Conservation (phyloP, 2,113 vertebrate genomes). For the Dicaeum eximium region DNA sequence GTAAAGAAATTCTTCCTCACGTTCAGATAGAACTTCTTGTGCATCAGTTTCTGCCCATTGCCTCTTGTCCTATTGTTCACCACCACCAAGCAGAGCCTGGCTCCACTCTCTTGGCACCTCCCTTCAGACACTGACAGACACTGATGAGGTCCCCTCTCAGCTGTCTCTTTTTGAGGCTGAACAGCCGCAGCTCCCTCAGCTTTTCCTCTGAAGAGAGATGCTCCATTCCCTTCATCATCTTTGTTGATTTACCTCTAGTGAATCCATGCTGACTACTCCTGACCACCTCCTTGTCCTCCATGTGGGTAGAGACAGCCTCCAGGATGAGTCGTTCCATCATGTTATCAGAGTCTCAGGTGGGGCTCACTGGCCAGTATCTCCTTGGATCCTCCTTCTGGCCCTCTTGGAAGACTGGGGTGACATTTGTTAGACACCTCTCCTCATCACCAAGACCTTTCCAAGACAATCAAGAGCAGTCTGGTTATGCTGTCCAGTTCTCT, state of each 20-base stretch:
- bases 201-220: background rate
- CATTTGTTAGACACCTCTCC: background rate
- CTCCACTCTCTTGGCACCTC: no score
- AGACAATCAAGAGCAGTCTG: background rate
- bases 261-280: background rate
- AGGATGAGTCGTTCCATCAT: rapidly evolving
- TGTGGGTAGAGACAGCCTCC: rapidly evolving
- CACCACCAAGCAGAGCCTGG: background rate
- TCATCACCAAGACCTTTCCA: background rate
- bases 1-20: background rate
- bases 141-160: background rate
- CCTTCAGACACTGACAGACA: background rate
- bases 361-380: background rate
- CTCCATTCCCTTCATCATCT: background rate
- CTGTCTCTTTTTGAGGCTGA: background rate
- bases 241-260: background rate
- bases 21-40: background rate
- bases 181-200: background rate
- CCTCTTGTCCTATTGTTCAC: background rate
- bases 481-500: background rate
- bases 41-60: background rate
- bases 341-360: no score
- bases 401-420: background rate
- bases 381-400: background rate
- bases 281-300: background rate